Base-by-base conservation (phyloP, 2,113 vertebrate species). In the Lota lota region DNA sequence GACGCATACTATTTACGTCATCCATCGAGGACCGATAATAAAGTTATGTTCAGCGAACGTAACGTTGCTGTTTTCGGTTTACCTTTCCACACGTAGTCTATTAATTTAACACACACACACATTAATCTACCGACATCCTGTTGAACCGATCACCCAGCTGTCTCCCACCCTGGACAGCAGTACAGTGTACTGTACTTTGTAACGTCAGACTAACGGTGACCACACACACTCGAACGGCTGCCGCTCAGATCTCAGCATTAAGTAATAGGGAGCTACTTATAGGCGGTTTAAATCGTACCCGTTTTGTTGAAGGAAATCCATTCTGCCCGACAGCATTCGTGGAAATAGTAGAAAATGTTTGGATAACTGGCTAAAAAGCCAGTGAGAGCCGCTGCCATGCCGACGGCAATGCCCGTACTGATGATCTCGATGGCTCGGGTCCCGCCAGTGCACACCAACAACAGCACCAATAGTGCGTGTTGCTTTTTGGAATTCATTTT, bases 351-450 rank as follows among this genome's bases (percentile, higher is more conserved):
- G 19, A 92, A 74, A 0, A 92, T 73, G 59, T 89, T 90, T 18
- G 68, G 88, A 74, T 91, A 92, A 8, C 76, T 79, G 4, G 90
- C 90, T 17, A 93, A 57, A 10, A 91, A 86, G 0, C 92, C 91
- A 0, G 92, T 92, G 14, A 93, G 83, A 21, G 90, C 91, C 1
- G 91, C 91, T 6, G 91, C 92, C 84, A 93, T 86, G 0, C 92
- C 91, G 0, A 93, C 85, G 0, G 91, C 92, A 17, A 93, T 88
- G 47, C 89, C 84, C 58, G 91, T 93, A 40, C 86, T 90, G 64
- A 93, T 88, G 56, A 92, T 90, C 53, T 93, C 92, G 2, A 92
- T 77, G 0, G 84, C 90, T 12, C 74, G 76, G 1, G 82, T 63
- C 20, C 51, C 3, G 2, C 72, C 64, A 21, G 59, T 67, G 54